phyloP scores from a whole-genome alignment of 1,140 invertebrate species.

The Melitaea cinxia region DNA sequence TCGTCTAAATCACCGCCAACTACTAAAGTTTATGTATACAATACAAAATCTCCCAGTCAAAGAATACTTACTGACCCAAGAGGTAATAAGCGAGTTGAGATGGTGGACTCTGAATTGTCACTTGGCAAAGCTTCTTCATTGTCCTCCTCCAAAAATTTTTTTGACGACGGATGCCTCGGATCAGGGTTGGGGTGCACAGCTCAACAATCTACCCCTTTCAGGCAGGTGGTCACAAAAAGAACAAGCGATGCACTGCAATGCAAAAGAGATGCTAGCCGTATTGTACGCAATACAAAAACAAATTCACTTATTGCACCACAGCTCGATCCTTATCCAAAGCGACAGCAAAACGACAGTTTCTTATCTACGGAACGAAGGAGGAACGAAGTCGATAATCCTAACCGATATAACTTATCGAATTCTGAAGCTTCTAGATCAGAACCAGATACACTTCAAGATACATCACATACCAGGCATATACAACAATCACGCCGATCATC shows the following conservation, averaged over 20 bases:
- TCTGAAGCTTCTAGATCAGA: conserved; percentile 40
- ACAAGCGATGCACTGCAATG: conserved; percentile 47
- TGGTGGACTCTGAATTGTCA: conserved; percentile 26
- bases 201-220: conserved; percentile 22
- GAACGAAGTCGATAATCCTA: conserved; percentile 50
- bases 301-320: conserved; percentile 8
- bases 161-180: conserved; percentile 35
- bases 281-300: conserved; percentile 39
- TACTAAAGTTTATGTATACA: conserved; percentile 11
- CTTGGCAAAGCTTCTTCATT: conserved; percentile 25
- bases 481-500: conserved; percentile 36
- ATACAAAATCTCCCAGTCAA: not conserved
- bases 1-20: conserved; percentile 18
- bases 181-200: conserved; percentile 26
- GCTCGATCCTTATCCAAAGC: conserved; percentile 47
- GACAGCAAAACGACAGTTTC: conserved; percentile 58
- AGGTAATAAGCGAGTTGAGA: conserved; percentile 10
- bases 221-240: conserved; percentile 31
- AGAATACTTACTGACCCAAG: not conserved
- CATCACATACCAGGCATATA: conserved; percentile 49
- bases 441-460: conserved; percentile 45
- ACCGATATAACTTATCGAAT: conserved; percentile 47
- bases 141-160: conserved; percentile 18
- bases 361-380: conserved; percentile 55
- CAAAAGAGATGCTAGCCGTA: conserved; percentile 53